Base-by-base conservation (phyloP, 2,888 invertebrate genomes). In the Mimachlamys varia region DNA sequence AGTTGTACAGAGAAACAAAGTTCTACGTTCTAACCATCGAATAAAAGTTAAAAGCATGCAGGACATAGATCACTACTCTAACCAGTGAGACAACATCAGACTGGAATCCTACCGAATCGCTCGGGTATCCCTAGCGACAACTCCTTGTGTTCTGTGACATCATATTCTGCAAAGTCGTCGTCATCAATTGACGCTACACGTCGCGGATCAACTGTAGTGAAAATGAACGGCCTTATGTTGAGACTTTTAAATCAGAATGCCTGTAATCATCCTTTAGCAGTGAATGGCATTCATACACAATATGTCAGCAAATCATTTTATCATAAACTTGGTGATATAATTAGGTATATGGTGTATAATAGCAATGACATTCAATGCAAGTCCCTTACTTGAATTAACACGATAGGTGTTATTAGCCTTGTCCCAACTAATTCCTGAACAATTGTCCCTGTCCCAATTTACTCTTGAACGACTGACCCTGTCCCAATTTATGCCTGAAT, bases 161-260 rank as follows among this genome's bases (percentile, higher is more conserved):
- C 95, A 91, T 94, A 94, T 89, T 95, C 95, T 15, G 94, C 93
- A 37, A 93, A 94, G 88, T 94, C 95, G 91, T 95, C 95, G 88
- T 95, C 95, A 91, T 95, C 95, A 55, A 95, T 94, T 37, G 95
- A 95, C n/a, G 94, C 91, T 89, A 93, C 92, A 88, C 93, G 92
- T 88, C 91, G 91, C 53, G 90, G 89, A 44, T 91, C 89, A 88
- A 88, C 49, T 90, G 90, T 89, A 89, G 88, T 76, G 76, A 27
- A 76, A 76, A 76, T 33, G 76, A 76, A 76, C 33, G 33, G 27
- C 76, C 76, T 76, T 76, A 76, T 76, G 76, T 10, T 88, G 44
- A 88, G 27, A 12, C 33, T 50, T n/a, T n/a, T 7, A 38, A 15
- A 15, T 44, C 0, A 12, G 50, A n/a, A 44, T 12, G n/a, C 3